Evolutionary conservation across 1,140 invertebrate species (phyloP).

Genomic region (Caenorhabditis remanei): DNA sequence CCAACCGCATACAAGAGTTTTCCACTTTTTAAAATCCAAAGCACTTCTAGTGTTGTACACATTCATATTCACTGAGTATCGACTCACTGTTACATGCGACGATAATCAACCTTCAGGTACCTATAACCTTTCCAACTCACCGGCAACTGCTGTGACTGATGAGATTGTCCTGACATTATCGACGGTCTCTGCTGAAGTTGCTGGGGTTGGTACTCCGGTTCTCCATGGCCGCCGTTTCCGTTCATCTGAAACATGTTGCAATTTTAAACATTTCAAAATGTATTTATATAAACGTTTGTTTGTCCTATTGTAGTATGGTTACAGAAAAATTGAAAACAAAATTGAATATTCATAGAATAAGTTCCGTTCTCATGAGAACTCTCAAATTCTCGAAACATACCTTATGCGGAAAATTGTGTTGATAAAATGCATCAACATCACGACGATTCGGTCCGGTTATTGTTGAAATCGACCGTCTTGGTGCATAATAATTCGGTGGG

Average conservation of each 20-base stretch:
- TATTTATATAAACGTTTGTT: neutral
- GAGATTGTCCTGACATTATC: constrained; percentile 40
- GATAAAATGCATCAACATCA: constrained; percentile 41
- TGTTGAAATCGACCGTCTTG: constrained; percentile 21
- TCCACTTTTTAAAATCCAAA: no score
- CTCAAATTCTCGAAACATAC: neutral
- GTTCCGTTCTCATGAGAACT: neutral
- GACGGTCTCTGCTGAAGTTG: constrained; percentile 18
- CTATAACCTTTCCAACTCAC: neutral
- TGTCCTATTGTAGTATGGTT: no score
- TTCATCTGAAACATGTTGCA: constrained; percentile 16
- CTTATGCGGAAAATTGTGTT: constrained; percentile 29
- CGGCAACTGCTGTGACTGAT: neutral
- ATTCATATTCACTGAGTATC: no score
- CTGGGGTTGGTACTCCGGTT: neutral
- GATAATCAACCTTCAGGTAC: no score
- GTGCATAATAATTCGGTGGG: constrained; percentile 20
- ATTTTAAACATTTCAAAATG: neutral
- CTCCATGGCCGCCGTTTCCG: constrained; percentile 18
- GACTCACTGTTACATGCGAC: no score
- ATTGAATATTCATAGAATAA: neutral
- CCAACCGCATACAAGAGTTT: no score
- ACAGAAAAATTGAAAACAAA: neutral
- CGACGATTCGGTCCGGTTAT: constrained; percentile 32
- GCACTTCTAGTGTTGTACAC: no score